These are phyloP conservation scores for Rachycentron canadum DNA, from an alignment of 2,797 vertebrate genomes.

Conservation along the genomic window DNA sequence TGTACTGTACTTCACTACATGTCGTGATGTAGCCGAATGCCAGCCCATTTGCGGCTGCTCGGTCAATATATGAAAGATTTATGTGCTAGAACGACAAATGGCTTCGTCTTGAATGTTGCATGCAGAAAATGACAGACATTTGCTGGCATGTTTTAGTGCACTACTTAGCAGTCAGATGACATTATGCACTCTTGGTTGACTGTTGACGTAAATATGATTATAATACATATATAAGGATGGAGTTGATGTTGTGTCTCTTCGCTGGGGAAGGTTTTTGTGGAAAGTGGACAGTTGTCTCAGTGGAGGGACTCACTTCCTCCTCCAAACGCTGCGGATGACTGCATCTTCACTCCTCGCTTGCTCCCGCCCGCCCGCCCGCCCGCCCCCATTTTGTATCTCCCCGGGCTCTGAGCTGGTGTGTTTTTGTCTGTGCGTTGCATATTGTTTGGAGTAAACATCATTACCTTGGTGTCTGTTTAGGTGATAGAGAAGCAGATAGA, in stretches of 20 bases:
- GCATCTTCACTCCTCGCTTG: not conserved
- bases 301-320: not conserved
- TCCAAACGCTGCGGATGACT: constrained; percentile 11
- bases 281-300: not conserved
- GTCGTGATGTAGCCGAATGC: constrained; percentile 32
- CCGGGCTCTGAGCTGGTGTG: constrained; percentile 23
- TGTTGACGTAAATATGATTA: constrained; percentile 31
- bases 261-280: not conserved
- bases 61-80: constrained; percentile 69
- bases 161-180: constrained; percentile 51
- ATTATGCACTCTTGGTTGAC: constrained; percentile 52
- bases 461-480: constrained; percentile 30
- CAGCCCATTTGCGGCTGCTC: constrained; percentile 43
- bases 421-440: constrained; percentile 19
- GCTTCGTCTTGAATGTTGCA: constrained; percentile 71
- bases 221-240: not conserved
- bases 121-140: constrained; percentile 64
- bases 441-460: constrained; percentile 17
- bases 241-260: not conserved
- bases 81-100: constrained; percentile 72
- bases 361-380: too few species aligned
- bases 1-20: not conserved
- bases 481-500: constrained; percentile 10
- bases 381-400: constrained; percentile 17
- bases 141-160: constrained; percentile 55